Percentiles rank a stretch among this genome's conserved stretches.
Evolutionary conservation across 1,140 invertebrate species (phyloP).

Genomic region (Bombus pyrosoma): DNA sequence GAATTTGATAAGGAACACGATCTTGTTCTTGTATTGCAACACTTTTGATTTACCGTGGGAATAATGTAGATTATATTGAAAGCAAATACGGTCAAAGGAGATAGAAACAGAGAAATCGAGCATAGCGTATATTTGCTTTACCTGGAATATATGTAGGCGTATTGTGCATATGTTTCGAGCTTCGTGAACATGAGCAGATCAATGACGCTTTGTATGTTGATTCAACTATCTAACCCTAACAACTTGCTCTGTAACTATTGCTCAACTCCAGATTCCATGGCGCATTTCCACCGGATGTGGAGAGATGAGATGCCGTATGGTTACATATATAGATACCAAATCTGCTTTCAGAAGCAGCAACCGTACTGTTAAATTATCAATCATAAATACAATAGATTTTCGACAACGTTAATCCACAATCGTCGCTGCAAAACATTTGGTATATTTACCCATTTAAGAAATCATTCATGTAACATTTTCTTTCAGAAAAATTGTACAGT

Average conservation of each 20-base stretch:
- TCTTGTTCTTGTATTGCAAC: neutral
- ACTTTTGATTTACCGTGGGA: neutral
- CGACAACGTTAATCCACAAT: neutral
- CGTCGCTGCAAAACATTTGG: too few relatives aligned
- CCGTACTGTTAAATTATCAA: neutral
- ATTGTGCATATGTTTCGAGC: slow-evolving; percentile 36
- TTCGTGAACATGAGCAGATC: slow-evolving; percentile 28
- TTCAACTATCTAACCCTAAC: slow-evolving; percentile 51
- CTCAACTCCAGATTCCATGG: slow-evolving; percentile 46
- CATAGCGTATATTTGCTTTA: slow-evolving; percentile 7
- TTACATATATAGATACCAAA: slow-evolving; percentile 2
- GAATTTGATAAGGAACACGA: neutral
- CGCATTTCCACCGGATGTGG: slow-evolving; percentile 23
- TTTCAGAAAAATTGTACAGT: neutral
- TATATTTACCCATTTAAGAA: too few relatives aligned
- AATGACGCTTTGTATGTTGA: slow-evolving; percentile 47
- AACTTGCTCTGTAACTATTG: slow-evolving; percentile 47
- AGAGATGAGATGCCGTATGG: slow-evolving; percentile 28
- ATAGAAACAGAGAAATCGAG: slow-evolving; percentile 28
- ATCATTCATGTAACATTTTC: neutral
- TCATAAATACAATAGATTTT: neutral
- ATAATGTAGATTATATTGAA: slow-evolving; percentile 29
- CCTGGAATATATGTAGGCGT: neutral
- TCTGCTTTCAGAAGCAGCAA: slow-evolving; percentile 26
- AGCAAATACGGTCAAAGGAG: slow-evolving; percentile 18